Evolutionary conservation across 2,888 invertebrate genomes (phyloP).

Genomic region (Torymus texanus): DNA sequence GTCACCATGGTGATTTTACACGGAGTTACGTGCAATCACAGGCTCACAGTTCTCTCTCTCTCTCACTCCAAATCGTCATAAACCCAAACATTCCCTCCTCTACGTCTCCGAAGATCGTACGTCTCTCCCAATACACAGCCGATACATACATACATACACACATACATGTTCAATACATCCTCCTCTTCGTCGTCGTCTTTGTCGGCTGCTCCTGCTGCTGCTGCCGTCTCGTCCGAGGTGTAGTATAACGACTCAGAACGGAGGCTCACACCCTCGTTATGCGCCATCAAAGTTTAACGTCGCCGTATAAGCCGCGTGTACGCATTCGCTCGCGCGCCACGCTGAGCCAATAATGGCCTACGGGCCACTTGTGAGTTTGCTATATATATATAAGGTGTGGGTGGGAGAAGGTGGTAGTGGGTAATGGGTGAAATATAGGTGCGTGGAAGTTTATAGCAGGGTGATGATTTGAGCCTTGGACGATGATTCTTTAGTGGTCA

Average conservation of each 20-base stretch:
- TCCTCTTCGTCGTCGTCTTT: not conserved
- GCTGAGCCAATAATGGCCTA: slow-evolving; percentile 55
- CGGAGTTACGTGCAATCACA: slow-evolving; percentile 30
- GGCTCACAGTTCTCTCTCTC: not conserved
- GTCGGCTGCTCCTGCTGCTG: too few species aligned
- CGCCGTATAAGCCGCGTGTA: slow-evolving; percentile 57
- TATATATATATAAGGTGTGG: too few species aligned
- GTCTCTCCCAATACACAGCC: not conserved
- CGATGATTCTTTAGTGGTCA: too few species aligned
- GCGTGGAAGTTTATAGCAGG: too few species aligned
- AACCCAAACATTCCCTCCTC: not conserved
- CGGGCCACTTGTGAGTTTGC: slow-evolving; percentile 30
- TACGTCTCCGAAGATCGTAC: slow-evolving; percentile 20
- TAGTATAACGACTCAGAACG: slow-evolving; percentile 7
- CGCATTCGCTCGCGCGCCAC: not conserved
- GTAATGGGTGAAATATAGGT: too few species aligned
- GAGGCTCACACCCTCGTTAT: slow-evolving; percentile 57
- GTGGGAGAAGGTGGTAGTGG: too few species aligned
- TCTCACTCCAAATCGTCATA: slow-evolving; percentile 8
- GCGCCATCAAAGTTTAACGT: slow-evolving; percentile 63
- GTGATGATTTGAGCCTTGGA: too few species aligned
- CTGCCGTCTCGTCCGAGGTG: not conserved
- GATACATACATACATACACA: not conserved
- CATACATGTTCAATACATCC: too few species aligned
- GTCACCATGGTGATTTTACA: slow-evolving; percentile 31